These are phyloP conservation scores for Glyptemys insculpta DNA, from an alignment of 2,797 vertebrate genomes.

Conservation along the genomic window DNA sequence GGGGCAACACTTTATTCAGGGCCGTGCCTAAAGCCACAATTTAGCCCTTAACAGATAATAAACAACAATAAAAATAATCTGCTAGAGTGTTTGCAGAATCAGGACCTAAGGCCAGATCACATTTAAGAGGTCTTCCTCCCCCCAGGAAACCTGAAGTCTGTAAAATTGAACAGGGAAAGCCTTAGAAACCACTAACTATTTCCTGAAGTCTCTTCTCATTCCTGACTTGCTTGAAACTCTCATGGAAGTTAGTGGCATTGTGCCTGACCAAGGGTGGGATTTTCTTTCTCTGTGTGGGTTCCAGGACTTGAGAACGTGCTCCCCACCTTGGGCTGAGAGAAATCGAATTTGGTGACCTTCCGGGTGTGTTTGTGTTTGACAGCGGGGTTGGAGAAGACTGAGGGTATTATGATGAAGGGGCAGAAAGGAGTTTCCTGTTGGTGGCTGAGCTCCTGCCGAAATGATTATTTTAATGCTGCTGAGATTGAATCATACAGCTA, in stretches of 20 bases:
- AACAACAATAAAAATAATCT: slow-evolving; percentile 52
- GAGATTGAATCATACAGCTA: background rate
- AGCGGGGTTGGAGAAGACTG: background rate
- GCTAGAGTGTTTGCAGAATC: slow-evolving; percentile 57
- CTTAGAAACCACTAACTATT: slow-evolving; percentile 64
- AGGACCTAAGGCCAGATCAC: slow-evolving; percentile 35
- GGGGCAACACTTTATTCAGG: slow-evolving; percentile 41
- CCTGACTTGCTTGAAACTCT: background rate
- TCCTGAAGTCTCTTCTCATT: slow-evolving; percentile 65
- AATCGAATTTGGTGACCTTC: background rate
- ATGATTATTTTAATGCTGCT: background rate
- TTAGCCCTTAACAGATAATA: slow-evolving; percentile 34
- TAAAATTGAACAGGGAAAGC: slow-evolving; percentile 56
- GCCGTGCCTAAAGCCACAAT: slow-evolving; percentile 9
- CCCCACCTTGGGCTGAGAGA: background rate
- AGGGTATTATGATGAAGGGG: background rate
- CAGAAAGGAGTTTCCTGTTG: background rate
- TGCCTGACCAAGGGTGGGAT: slow-evolving; percentile 6
- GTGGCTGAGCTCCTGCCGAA: background rate
- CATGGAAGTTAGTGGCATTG: background rate
- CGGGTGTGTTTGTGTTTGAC: background rate
- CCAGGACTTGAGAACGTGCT: background rate
- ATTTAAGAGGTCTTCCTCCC: slow-evolving; percentile 16
- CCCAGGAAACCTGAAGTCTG: slow-evolving; percentile 48
- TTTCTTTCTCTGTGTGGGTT: background rate